Percentiles rank a stretch among this genome's conserved stretches.
Conservation (phyloP, 2,113 vertebrate species). For the Dinomys branickii region DNA sequence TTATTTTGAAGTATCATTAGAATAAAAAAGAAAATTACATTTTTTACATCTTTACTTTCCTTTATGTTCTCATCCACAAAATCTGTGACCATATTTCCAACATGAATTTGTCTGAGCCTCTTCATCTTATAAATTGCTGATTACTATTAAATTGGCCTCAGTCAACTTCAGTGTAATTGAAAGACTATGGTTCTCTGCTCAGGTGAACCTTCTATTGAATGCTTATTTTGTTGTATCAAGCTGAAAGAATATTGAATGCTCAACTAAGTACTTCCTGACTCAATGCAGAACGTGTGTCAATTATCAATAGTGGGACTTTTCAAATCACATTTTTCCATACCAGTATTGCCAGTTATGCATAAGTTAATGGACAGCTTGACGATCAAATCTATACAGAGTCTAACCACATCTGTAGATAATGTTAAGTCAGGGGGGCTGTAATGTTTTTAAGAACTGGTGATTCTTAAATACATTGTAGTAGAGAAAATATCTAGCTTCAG, state of each 20-base stretch:
- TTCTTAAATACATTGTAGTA: not conserved
- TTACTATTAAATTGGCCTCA: slow-evolving; percentile 62
- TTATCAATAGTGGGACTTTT: slow-evolving; percentile 44
- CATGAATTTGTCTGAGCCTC: not conserved
- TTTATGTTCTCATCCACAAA: not conserved
- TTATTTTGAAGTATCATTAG: not conserved
- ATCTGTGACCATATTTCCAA: slow-evolving; percentile 28
- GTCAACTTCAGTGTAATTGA: slow-evolving; percentile 65
- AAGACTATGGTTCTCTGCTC: slow-evolving; percentile 27
- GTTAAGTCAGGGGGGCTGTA: not conserved
- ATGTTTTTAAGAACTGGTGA: not conserved
- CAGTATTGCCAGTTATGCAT: not conserved
- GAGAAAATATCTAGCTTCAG: not conserved
- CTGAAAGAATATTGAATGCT: slow-evolving; percentile 69
- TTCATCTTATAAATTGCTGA: slow-evolving; percentile 64
- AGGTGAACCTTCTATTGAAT: slow-evolving; percentile 60
- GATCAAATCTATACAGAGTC: not conserved
- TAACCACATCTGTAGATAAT: not conserved
- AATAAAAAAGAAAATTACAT: not conserved
- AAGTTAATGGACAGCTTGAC: not conserved
- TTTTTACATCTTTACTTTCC: slow-evolving; percentile 41
- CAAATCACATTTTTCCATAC: not conserved
- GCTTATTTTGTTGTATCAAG: slow-evolving; percentile 47
- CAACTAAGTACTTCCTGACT: slow-evolving; percentile 17
- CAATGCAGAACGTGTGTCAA: slow-evolving; percentile 34